Evolutionary conservation across 2,113 vertebrate species (phyloP).

Genomic region (Ameiurus melas): DNA sequence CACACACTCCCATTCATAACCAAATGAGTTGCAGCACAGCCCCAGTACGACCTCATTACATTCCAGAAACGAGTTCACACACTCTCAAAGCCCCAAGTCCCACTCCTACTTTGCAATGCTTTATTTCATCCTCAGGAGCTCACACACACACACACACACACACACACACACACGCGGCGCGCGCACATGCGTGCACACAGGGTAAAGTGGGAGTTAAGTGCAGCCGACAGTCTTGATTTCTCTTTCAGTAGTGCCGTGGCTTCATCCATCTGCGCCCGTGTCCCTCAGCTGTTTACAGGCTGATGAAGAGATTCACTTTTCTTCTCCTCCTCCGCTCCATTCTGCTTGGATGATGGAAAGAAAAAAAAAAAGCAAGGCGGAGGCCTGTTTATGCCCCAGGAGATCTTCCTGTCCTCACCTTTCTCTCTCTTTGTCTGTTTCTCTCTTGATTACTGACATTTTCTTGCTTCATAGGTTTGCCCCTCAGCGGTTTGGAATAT

Average conservation of each 20-base stretch:
- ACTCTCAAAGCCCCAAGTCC: constrained; percentile 6
- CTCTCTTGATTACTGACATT: constrained; percentile 1
- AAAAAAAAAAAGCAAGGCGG: background rate
- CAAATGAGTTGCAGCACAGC: background rate
- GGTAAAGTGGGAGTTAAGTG: constrained; percentile 35
- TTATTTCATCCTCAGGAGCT: constrained; percentile 16
- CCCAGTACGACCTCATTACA: constrained; percentile 21
- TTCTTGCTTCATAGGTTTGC: constrained; percentile 24
- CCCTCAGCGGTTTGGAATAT: constrained; percentile 14
- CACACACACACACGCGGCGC: too few relatives aligned
- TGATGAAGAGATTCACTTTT: constrained; percentile 38
- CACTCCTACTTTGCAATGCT: constrained; percentile 16
- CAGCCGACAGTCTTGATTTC: constrained; percentile 38
- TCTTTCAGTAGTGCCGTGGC: constrained; percentile 9
- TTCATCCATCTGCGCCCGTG: constrained; percentile 24
- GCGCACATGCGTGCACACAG: background rate
- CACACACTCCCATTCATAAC: background rate
- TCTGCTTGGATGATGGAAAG: background rate
- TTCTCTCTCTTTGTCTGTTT: constrained; percentile 6
- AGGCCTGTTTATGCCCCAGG: constrained; percentile 37
- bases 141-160: background rate
- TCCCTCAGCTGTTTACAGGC: constrained; percentile 40
- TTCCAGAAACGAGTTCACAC: constrained; percentile 10
- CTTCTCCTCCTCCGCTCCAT: constrained; percentile 10
- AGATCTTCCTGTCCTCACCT: constrained; percentile 9